A percentile compares a stretch with the other conserved stretches of the same genome.
Evolutionary conservation across 2,888 invertebrate species (phyloP).

Genomic region (Peribatodes rhomboidaria): DNA sequence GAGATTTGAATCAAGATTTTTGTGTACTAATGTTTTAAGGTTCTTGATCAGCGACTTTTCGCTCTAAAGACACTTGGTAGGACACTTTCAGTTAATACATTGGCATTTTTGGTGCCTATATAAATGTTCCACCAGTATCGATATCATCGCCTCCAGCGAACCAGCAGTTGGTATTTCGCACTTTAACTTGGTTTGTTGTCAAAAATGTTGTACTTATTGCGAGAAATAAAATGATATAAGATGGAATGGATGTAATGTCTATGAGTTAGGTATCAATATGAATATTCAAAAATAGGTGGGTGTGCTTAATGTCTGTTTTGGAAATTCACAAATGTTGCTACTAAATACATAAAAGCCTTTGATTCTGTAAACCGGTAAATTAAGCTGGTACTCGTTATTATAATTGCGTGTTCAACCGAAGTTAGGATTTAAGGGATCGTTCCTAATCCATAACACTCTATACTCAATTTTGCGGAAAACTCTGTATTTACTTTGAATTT

Average conservation of each 20-base stretch:
- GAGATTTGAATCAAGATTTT: constrained; percentile 31
- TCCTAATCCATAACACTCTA: not conserved
- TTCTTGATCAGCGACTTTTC: not conserved
- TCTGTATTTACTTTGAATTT: too few relatives aligned
- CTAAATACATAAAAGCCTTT: not conserved
- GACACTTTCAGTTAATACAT: not conserved
- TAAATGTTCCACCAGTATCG: not conserved
- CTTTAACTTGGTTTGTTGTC: too few relatives aligned
- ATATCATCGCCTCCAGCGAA: not conserved
- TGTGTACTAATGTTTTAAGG: not conserved
- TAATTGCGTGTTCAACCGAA: not conserved
- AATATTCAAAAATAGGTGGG: too few relatives aligned
- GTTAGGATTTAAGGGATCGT: not conserved
- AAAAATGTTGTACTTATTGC: too few relatives aligned
- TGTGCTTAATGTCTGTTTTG: not conserved
- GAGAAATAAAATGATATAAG: too few relatives aligned
- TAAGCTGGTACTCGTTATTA: not conserved
- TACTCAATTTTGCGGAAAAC: too few relatives aligned
- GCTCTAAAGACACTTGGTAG: not conserved
- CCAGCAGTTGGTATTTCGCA: not conserved
- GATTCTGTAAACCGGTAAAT: constrained; percentile 4
- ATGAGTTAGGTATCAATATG: too few relatives aligned
- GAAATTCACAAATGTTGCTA: not conserved
- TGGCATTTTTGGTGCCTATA: not conserved
- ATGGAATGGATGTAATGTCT: too few relatives aligned